Evolutionary conservation across 1,140 invertebrate genomes (phyloP).

Genomic region (Cydia fagiglandana): DNA sequence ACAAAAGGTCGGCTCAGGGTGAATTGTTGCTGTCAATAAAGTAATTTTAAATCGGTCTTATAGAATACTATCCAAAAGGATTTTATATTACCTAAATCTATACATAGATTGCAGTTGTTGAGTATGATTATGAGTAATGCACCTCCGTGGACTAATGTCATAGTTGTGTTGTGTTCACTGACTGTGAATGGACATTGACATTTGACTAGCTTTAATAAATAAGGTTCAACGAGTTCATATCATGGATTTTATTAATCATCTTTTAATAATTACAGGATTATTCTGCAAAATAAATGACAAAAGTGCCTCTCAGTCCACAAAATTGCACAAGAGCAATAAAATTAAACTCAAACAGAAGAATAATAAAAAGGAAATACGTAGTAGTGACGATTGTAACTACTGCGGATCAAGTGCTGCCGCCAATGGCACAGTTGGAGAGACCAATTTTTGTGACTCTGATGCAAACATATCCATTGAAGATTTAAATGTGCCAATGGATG

Average conservation of each 20-base stretch:
- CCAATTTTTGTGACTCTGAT: conserved; percentile 60
- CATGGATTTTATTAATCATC: neutral
- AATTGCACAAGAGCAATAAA: conserved; percentile 60
- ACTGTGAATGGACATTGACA: too few species aligned
- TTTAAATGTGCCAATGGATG: conserved; percentile 91
- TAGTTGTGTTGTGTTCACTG: too few species aligned
- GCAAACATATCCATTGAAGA: conserved; percentile 80
- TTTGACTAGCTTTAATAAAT: too few species aligned
- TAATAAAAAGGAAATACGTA: conserved; percentile 73
- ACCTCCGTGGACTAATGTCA: too few species aligned
- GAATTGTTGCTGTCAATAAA: too few species aligned
- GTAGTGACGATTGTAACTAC: conserved; percentile 61
- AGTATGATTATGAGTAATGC: too few species aligned
- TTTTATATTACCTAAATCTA: too few species aligned
- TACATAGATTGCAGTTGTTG: too few species aligned
- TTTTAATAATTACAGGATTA: conserved; percentile 5
- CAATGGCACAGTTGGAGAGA: conserved; percentile 49
- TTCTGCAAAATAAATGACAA: conserved; percentile 63
- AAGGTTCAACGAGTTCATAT: neutral
- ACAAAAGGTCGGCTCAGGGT: too few species aligned
- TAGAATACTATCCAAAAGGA: too few species aligned
- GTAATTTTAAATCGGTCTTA: too few species aligned
- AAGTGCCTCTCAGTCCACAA: conserved; percentile 49
- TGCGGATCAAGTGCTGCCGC: conserved; percentile 48
- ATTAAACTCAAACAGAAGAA: conserved; percentile 65